Conservation (phyloP, 1,140 invertebrate species). For the Papilio helenus region DNA sequence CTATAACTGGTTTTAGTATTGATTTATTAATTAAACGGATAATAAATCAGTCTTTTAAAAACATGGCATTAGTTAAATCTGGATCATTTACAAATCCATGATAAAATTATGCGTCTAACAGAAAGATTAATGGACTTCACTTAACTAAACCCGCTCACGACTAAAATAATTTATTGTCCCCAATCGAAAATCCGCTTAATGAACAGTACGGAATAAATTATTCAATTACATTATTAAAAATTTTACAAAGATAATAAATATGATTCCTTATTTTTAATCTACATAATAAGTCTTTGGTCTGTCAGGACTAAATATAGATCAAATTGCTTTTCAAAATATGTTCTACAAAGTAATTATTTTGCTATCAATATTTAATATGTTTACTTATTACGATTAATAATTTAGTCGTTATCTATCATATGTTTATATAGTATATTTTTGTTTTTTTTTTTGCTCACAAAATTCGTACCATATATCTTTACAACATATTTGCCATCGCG, state of each 20-base stretch:
- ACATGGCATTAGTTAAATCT: conserved; percentile 5
- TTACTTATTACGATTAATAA: too few relatives aligned
- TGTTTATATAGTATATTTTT: too few relatives aligned
- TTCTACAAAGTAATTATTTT: too few relatives aligned
- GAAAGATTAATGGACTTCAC: conserved; percentile 21
- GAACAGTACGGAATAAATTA: background rate
- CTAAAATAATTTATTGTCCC: conserved; percentile 28
- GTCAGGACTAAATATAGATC: too few relatives aligned
- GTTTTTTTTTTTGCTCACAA: background rate
- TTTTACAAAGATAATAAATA: background rate
- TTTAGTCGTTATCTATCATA: too few relatives aligned
- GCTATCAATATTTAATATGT: too few relatives aligned
- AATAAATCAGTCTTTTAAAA: conserved; percentile 5
- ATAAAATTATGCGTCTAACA: conserved; percentile 14
- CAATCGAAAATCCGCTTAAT: conserved; percentile 16
- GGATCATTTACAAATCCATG: conserved; percentile 15
- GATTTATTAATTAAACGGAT: background rate
- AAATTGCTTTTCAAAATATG: too few relatives aligned
- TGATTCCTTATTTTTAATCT: too few relatives aligned
- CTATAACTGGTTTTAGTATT: background rate
- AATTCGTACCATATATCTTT: background rate
- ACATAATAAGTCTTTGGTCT: too few relatives aligned
- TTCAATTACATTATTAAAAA: background rate
- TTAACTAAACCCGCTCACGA: conserved; percentile 2
- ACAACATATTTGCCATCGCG: background rate